A percentile compares a stretch with the other conserved stretches of the same genome.
Conservation (phyloP, 2,888 invertebrate genomes). For the Conchocele bisecta region DNA sequence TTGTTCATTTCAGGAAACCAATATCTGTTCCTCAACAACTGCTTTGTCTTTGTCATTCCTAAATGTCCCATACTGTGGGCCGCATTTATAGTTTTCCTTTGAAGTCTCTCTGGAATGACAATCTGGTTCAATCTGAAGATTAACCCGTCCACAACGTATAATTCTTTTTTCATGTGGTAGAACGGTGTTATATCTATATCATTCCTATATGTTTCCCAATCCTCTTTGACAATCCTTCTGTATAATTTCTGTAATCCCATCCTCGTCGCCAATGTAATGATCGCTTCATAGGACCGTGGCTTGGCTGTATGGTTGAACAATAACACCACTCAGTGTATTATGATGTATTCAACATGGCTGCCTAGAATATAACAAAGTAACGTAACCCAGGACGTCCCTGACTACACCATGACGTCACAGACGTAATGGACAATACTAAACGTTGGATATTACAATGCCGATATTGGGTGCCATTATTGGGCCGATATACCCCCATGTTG, state of each 20-base stretch:
- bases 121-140: conserved; percentile 9
- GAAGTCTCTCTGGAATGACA: conserved; percentile 12
- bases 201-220: conserved; percentile 1
- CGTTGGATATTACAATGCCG: too few species aligned
- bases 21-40: conserved; percentile 21
- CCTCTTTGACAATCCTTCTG: background rate
- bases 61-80: conserved; percentile 33
- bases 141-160: background rate
- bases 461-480: too few species aligned
- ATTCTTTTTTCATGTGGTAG: conserved; percentile 11
- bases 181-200: background rate
- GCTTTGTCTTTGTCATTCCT: conserved; percentile 27
- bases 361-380: too few species aligned
- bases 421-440: too few species aligned
- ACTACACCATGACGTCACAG: too few species aligned
- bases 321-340: too few species aligned
- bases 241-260: conserved; percentile 9
- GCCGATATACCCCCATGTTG: too few species aligned
- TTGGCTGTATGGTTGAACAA: too few species aligned
- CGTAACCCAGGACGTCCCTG: too few species aligned
- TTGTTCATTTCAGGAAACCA: conserved; percentile 38
- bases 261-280: too few species aligned
- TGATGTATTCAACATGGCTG: too few species aligned
- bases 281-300: too few species aligned
- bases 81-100: conserved; percentile 13